A percentile compares a stretch with the other conserved stretches of the same genome.
phyloP scores from a whole-genome alignment of 2,797 vertebrate genomes.

The Liasis olivaceus region DNA sequence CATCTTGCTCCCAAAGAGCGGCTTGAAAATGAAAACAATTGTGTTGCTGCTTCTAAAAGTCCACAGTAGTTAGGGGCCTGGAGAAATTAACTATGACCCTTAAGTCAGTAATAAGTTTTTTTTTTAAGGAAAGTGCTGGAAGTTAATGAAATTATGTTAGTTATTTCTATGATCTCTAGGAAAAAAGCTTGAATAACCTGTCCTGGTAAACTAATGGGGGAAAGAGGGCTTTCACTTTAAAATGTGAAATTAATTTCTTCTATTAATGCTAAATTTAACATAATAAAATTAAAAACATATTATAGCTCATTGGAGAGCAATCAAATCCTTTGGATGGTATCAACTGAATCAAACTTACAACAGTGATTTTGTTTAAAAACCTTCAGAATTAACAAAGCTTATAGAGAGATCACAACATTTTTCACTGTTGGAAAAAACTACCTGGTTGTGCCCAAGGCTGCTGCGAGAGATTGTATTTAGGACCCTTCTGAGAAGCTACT shows the following conservation, averaged over 20 bases:
- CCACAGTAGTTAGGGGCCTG: no score
- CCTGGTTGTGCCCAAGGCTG: constrained; percentile 98
- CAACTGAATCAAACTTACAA: neutral
- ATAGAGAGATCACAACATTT: neutral
- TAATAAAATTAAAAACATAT: neutral
- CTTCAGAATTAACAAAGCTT: no score
- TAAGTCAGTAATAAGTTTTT: no score
- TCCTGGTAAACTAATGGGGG: no score
- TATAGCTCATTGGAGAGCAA: neutral
- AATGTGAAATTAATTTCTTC: neutral
- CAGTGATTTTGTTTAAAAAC: neutral
- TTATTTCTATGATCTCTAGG: no score
- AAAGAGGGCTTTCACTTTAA: neutral
- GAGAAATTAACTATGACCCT: no score
- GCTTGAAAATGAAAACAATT: no score
- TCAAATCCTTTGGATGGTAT: neutral
- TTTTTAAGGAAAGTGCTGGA: no score
- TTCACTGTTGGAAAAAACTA: constrained; percentile 58
- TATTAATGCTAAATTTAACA: neutral
- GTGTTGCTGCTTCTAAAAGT: no score
- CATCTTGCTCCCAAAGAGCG: no score
- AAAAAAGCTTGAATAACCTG: no score
- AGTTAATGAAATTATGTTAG: no score
- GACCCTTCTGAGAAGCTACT: constrained; percentile 93
- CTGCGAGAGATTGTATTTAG: constrained; percentile 89